These are phyloP conservation scores for Alviniconcha marisindica DNA, from an alignment of 1,140 invertebrate genomes.

Conservation along the genomic window DNA sequence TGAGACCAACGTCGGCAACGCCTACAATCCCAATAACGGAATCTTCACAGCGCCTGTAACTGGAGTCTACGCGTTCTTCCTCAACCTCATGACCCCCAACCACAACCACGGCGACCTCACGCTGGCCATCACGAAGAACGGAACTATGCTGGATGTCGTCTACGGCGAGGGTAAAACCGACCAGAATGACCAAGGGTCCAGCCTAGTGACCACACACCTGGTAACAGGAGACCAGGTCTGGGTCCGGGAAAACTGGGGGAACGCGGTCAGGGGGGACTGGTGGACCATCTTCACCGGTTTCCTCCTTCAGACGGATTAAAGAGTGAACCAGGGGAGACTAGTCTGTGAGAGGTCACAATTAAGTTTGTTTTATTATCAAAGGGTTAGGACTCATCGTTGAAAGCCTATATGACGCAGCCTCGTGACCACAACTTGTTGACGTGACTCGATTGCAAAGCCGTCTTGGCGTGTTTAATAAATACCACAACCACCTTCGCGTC, in stretches of 20 bases:
- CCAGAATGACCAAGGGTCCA: not conserved
- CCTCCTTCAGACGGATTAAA: constrained; percentile 9
- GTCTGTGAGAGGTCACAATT: too few species aligned
- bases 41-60: constrained; percentile 43
- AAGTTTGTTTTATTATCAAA: too few species aligned
- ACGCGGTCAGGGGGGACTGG: not conserved
- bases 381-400: too few species aligned
- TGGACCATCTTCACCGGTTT: constrained; percentile 21
- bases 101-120: not conserved
- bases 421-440: too few species aligned
- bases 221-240: constrained; percentile 10
- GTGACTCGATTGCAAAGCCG: too few species aligned
- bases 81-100: constrained; percentile 11
- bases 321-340: too few species aligned
- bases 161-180: not conserved
- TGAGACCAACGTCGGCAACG: constrained; percentile 48
- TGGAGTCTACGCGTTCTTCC: constrained; percentile 43
- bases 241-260: not conserved
- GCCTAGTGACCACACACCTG: not conserved
- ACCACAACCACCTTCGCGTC: too few species aligned
- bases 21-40: constrained; percentile 44
- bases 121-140: not conserved
- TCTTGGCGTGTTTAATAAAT: too few species aligned
- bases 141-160: not conserved
- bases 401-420: too few species aligned